Base-by-base conservation (phyloP, 2,888 invertebrate species). In the Trichopria drosophilae region DNA sequence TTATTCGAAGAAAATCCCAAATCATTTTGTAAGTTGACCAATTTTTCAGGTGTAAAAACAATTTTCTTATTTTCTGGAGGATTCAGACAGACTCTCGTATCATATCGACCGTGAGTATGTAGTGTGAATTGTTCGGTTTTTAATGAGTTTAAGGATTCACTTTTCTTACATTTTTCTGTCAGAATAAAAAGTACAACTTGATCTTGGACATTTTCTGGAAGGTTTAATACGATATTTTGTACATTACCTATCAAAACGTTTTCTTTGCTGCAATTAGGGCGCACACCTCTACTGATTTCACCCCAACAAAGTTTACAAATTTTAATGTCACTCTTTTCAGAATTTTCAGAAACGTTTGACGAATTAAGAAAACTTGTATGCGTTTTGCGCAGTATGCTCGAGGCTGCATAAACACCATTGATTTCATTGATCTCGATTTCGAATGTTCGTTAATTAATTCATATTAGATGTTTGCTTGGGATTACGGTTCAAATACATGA, bases 131-230 rank as follows among this genome's bases (percentile, higher is more conserved):
- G n/a, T 29, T 29, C 29, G 29, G 29, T 9, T 29, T 29, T 6
- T n/a, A 32, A 32, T 32, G 32, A 32, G 12, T 32, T 32, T 7
- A 18, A 32, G 18, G 32, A 32, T 7, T 32, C 32, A 18, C 12
- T 32, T 6, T 32, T 32, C 15, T 32, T 12, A 32, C 32, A 16
- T 32, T 32, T 32, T 32, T 32, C 16, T 32, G 15, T 32, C 32
- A 32, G 32, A 9, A 32, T 3, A 32, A 16, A 16, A 32, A 32
- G 32, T 32, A 32, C n/a, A 32, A 32, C 32, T 32, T 12, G 15
- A 32, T 32, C 32, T 32, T 32, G 32, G 32, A 32, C 13, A 16
- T 32, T 32, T 40, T 40, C 40, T 16, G 32, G 32, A 32, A 32
- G 18, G 32, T 6, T 32, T 9, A 3, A 4, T 6, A 32, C 18